Conservation (phyloP, 2,113 vertebrate species). For the Nesogale talazaci region DNA sequence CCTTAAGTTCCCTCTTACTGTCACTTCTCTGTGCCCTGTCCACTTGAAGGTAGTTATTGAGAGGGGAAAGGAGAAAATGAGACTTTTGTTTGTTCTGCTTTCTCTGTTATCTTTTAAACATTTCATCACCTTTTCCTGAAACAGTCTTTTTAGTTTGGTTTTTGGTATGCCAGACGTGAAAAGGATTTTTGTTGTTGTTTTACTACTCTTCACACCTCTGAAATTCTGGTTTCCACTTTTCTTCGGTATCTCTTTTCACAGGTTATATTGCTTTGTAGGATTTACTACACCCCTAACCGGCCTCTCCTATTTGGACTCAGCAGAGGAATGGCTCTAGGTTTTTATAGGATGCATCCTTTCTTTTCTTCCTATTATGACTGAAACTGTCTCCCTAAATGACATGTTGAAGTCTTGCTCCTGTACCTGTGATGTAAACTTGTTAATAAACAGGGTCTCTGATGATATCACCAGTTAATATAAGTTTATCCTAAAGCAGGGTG, state of each 20-base stretch:
- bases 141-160: slow-evolving; percentile 19
- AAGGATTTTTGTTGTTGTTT: neutral
- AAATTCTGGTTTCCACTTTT: slow-evolving; percentile 47
- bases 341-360: neutral
- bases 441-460: neutral
- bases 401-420: neutral
- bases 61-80: slow-evolving; percentile 43
- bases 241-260: neutral
- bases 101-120: slow-evolving; percentile 45
- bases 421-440: neutral
- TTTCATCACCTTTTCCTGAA: slow-evolving; percentile 25
- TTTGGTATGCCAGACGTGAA: slow-evolving; percentile 29
- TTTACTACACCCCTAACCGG: neutral
- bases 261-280: neutral
- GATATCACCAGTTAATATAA: neutral
- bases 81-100: neutral
- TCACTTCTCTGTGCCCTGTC: neutral
- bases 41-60: neutral
- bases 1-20: neutral
- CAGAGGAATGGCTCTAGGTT: neutral
- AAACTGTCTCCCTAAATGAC: neutral
- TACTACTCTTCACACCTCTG: no score
- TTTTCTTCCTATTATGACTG: neutral
- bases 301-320: neutral
- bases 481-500: neutral